phyloP scores from a whole-genome alignment of 2,113 vertebrate genomes.

The Stigmatopora nigra region DNA sequence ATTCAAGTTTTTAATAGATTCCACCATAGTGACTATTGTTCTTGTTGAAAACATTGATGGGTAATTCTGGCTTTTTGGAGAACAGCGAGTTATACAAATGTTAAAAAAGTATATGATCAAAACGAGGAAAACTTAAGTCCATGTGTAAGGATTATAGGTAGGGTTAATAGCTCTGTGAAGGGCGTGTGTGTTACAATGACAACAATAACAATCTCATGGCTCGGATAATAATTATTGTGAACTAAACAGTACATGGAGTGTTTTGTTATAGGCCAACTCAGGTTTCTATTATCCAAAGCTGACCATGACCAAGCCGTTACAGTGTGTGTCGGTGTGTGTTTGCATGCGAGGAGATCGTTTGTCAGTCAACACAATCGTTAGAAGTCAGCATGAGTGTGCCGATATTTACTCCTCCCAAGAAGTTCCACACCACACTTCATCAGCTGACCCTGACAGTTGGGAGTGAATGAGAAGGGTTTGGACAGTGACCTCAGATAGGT shows the following conservation, averaged over 20 bases:
- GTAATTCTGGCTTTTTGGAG: no score
- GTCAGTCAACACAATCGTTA: constrained; percentile 31
- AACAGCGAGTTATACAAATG: no score
- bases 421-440: constrained; percentile 25
- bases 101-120: no score
- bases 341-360: constrained; percentile 32
- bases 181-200: background rate
- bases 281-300: constrained; percentile 28
- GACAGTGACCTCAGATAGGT: constrained; percentile 7
- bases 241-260: background rate
- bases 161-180: no score
- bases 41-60: no score
- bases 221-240: background rate
- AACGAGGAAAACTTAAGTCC: no score
- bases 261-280: background rate
- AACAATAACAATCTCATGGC: background rate
- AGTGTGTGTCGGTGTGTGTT: constrained; percentile 6
- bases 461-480: constrained; percentile 23
- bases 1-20: no score
- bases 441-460: constrained; percentile 27
- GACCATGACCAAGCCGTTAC: constrained; percentile 39
- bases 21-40: no score
- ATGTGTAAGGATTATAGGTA: no score
- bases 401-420: constrained; percentile 33
- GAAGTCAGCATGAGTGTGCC: constrained; percentile 21